These are phyloP conservation scores for Sminthurides bifidus DNA, from an alignment of 1,140 invertebrate species.

Conservation along the genomic window DNA sequence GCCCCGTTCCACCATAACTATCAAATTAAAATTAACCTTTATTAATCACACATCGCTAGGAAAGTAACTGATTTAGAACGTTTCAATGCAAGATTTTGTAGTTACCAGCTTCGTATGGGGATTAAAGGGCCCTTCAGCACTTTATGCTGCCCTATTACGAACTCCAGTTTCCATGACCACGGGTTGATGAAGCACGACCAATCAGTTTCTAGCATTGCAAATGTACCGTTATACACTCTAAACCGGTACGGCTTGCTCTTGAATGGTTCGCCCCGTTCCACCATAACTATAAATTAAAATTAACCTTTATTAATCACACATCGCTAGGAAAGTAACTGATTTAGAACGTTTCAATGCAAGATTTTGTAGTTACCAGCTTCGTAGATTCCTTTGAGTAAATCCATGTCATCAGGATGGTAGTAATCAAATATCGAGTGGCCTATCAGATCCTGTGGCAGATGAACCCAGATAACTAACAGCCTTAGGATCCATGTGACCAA, in stretches of 20 bases:
- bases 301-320: conserved; percentile 8
- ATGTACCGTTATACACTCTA: conserved; percentile 69
- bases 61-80: no score
- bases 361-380: conserved; percentile 52
- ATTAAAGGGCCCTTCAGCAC: conserved; percentile 51
- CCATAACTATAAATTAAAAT: conserved; percentile 41
- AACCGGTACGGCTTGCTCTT: conserved; percentile 67
- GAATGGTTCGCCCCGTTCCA: conserved; percentile 51
- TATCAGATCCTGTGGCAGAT: conserved; percentile 75
- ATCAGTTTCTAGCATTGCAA: conserved; percentile 70
- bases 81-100: neutral
- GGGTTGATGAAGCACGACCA: conserved; percentile 91
- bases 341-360: neutral
- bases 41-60: neutral
- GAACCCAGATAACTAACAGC: conserved; percentile 71
- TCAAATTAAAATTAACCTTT: conserved; percentile 23
- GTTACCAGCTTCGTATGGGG: conserved; percentile 70
- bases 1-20: conserved; percentile 49
- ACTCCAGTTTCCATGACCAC: conserved; percentile 80
- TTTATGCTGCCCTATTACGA: conserved; percentile 76
- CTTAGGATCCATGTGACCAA: conserved; percentile 63
- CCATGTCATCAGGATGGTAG: conserved; percentile 76
- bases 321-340: neutral
- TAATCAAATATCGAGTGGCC: conserved; percentile 69
- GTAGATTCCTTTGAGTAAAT: conserved; percentile 66